Base-by-base conservation (phyloP, 2,113 vertebrate genomes). In the Gasterosteus nipponicus region DNA sequence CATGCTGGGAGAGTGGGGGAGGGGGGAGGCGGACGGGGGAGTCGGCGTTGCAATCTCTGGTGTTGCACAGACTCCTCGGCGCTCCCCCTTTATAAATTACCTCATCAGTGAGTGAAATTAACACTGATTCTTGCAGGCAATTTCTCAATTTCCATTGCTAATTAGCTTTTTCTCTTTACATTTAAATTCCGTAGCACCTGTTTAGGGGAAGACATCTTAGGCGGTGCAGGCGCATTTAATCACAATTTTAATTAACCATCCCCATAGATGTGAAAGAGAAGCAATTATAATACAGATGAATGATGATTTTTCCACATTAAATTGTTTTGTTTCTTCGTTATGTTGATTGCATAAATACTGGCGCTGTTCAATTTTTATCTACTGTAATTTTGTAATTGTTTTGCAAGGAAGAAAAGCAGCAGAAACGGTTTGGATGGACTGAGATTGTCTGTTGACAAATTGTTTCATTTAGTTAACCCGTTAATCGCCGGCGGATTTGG, bases 81-180 rank as follows among this genome's bases (percentile, higher is more conserved):
- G 95, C 95, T 95, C 95, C 95, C 95, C 96, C n/a, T 93, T 96
- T 97, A 98, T 98, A 98, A 99, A 99, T 98, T 98, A 98, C 97
- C 97, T 98, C 97, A 98, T 99, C 98, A 97, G 97, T 96, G 96
- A 97, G 94, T 98, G 97, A 99, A 99, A 98, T 98, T 97, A 99
- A 98, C 97, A 98, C 97, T 96, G 96, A 98, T 98, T 98, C 97
- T 97, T 98, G 96, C 96, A 98, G 98, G 97, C 97, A 98, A 98
- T 98, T 98, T 98, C 97, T 97, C 97, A 98, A 98, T 99, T 99
- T 99, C 97, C 96, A 97, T 97, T 98, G 97, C 97, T 99, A 98
- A 99, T 99, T 98, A 99, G 95, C 96, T 97, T 97, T 97, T 92
- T n/a, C 90, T 91, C 96, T 97, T 99, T 97, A 98, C 96, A 99